phyloP scores from a whole-genome alignment of 2,113 vertebrate genomes.

The Carassius carassius region DNA sequence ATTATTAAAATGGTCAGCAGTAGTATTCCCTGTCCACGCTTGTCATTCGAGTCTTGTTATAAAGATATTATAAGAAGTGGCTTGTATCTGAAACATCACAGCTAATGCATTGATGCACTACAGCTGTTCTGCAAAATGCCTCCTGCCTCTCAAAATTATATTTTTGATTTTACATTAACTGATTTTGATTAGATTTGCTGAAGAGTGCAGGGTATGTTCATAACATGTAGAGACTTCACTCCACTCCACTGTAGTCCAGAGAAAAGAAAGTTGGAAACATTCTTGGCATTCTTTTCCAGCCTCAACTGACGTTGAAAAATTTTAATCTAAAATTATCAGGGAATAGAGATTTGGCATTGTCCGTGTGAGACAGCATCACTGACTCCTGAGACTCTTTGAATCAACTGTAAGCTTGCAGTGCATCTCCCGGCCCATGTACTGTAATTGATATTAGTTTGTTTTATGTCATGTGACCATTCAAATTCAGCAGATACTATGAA shows the following conservation, averaged over 20 bases:
- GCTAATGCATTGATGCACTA: neutral
- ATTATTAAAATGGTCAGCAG: slow-evolving; percentile 64
- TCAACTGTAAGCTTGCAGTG: slow-evolving; percentile 3
- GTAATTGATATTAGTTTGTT: neutral
- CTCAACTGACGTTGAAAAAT: neutral
- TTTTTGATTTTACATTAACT: neutral
- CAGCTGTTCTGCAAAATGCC: neutral
- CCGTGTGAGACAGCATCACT: neutral
- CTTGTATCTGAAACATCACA: neutral
- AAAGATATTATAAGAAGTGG: neutral
- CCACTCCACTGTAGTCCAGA: neutral
- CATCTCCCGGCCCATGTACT: neutral
- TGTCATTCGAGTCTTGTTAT: slow-evolving; percentile 12
- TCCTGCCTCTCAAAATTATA: neutral
- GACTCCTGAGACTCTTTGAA: neutral
- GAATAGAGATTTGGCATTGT: neutral
- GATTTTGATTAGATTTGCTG: neutral
- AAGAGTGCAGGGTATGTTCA: neutral
- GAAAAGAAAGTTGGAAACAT: slow-evolving; percentile 30
- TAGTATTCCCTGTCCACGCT: slow-evolving; percentile 51
- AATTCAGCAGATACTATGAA: neutral
- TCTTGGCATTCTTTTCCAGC: slow-evolving; percentile 29
- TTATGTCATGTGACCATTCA: neutral
- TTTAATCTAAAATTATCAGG: neutral
- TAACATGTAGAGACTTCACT: neutral